phyloP scores from a whole-genome alignment of 2,113 vertebrate genomes.

The Centropus bengalensis region DNA sequence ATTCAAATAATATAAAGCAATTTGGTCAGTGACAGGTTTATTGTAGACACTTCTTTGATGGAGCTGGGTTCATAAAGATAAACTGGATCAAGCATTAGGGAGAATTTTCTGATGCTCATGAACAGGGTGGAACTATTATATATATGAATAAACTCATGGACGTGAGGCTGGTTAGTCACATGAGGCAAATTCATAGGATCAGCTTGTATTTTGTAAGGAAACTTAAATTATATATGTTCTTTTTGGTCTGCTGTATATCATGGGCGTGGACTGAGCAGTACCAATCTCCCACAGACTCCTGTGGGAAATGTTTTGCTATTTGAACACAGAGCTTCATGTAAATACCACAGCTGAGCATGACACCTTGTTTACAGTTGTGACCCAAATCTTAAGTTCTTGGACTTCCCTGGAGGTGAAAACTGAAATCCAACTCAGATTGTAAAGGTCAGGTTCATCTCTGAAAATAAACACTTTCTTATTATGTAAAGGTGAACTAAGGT shows the following conservation, averaged over 20 bases:
- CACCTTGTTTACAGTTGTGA: not conserved
- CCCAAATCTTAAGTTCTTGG: not conserved
- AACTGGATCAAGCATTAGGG: not conserved
- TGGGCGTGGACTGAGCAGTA: not conserved
- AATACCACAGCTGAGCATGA: not conserved
- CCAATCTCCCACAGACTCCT: not conserved
- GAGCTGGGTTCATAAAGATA: not conserved
- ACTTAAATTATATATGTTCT: not conserved
- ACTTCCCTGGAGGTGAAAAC: not conserved
- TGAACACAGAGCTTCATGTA: not conserved
- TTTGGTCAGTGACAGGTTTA: not conserved
- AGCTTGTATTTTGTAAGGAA: not conserved
- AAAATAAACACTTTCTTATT: not conserved
- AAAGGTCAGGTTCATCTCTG: not conserved
- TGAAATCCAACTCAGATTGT: not conserved
- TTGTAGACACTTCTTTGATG: not conserved
- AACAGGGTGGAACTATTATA: not conserved
- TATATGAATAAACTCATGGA: not conserved
- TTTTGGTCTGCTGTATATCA: not conserved
- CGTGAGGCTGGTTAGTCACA: not conserved
- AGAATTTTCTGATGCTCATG: not conserved
- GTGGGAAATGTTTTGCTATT: not conserved
- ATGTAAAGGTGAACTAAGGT: not conserved
- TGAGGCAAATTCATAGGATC: not conserved
- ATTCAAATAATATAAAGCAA: not conserved